Base-by-base conservation (phyloP, 2,888 invertebrate species). In the Orthosia gothica region DNA sequence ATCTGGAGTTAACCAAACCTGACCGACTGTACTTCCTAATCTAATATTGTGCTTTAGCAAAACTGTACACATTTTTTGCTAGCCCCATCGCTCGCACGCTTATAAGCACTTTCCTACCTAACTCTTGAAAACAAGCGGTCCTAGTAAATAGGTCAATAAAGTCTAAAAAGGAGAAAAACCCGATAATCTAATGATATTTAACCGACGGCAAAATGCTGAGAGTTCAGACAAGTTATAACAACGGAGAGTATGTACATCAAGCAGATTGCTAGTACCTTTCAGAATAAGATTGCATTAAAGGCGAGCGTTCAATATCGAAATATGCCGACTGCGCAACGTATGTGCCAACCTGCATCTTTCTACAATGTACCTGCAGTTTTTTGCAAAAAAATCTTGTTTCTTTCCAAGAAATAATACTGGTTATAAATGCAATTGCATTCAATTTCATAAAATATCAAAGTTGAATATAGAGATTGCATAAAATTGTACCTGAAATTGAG, bases 301-400 rank as follows among this genome's bases (percentile, higher is more conserved):
- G 91, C 91, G 84, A 89, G 88, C 89, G 88, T 90, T 88, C 92
- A 92, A 93, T 93, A 91, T 92, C 91, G 90, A 92, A 93, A 93
- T 94, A 93, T 92, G 93, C 92, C 91, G 92, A 92, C 85, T 89
- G 86, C 66, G 92, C 91, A 87, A 74, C 87, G 89, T 88, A 89
- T 91, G 89, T 91, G 93, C 93, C 92, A 92, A 90, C 89, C 84
- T 88, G 85, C 86, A 85, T 66, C 77, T 71, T 55, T 76, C 54
- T 32, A 75, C 78, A 83, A 79, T 84, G 76, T 76, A 81, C 73
- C 80, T 78, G 26, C 79, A 58, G 50, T 72, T 81, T 81, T 79
- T 81, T 26, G 68, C 58, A 15, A 70, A 54, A 77, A 81, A 68
- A 71, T 50, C 66, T 77, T 67, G 40, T 75, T 79, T 82, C 59